Evolutionary conservation across 2,113 vertebrate species (phyloP).

Genomic region (Tenrec ecaudatus): DNA sequence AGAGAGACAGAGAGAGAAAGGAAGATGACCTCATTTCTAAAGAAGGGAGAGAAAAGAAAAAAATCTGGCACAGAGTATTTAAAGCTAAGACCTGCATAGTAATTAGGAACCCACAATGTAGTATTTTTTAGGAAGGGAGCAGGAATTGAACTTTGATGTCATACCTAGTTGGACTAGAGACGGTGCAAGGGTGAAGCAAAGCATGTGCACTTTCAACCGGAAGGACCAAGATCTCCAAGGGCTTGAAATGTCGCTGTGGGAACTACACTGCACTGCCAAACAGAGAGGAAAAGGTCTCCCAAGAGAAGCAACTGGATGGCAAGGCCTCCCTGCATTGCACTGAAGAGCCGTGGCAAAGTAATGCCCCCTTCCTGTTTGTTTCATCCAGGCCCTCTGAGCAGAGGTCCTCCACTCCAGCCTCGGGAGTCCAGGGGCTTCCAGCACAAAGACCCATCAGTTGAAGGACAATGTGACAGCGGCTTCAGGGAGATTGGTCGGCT

Average conservation of each 20-base stretch:
- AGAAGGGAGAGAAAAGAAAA: background rate
- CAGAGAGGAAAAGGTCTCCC: conserved; percentile 68
- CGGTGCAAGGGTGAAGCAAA: background rate
- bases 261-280: conserved; percentile 64
- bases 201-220: conserved; percentile 32
- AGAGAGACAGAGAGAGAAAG: background rate
- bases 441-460: conserved; percentile 76
- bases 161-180: background rate
- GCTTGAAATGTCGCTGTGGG: conserved; percentile 67
- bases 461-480: conserved; percentile 67
- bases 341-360: conserved; percentile 53
- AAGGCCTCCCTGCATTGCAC: conserved; percentile 14
- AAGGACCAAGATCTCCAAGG: conserved; percentile 48
- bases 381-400: conserved; percentile 38
- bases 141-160: background rate
- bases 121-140: conserved; percentile 8
- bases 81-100: conserved; percentile 31
- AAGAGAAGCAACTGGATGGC: conserved; percentile 36
- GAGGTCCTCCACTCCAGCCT: conserved; percentile 35
- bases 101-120: conserved; percentile 11
- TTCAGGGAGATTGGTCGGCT: conserved; percentile 69
- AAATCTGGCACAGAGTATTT: background rate
- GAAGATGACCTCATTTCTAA: background rate
- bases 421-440: conserved; percentile 62
- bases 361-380: conserved; percentile 26